phyloP scores from a whole-genome alignment of 2,888 invertebrate genomes.

The Platycnemis pennipes region DNA sequence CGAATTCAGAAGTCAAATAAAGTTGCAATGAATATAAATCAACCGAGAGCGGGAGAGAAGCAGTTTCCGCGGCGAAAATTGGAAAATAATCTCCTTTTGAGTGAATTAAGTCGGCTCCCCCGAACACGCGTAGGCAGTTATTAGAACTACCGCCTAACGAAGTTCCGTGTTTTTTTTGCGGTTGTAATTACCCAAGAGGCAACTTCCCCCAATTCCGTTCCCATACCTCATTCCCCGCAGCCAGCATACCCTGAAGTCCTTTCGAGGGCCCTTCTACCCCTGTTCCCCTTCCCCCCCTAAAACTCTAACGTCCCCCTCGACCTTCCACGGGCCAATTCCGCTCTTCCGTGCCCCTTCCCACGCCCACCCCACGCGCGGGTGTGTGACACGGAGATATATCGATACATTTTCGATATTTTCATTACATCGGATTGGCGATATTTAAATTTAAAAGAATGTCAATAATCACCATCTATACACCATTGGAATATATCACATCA shows the following conservation, averaged over 20 bases:
- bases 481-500: too few species aligned
- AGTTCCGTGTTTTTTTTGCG: slow-evolving; percentile 44
- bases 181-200: slow-evolving; percentile 54
- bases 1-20: background rate
- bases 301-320: background rate
- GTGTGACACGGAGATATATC: background rate
- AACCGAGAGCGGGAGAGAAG: background rate
- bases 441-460: too few species aligned
- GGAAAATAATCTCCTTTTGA: slow-evolving; percentile 55
- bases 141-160: slow-evolving; percentile 42
- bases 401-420: too few species aligned
- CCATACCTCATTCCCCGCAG: background rate
- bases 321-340: background rate
- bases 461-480: too few species aligned
- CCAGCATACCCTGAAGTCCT: background rate
- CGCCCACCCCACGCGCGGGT: background rate
- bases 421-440: too few species aligned
- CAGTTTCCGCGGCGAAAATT: background rate
- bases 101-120: slow-evolving; percentile 48
- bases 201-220: slow-evolving; percentile 2
- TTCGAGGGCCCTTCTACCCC: background rate
- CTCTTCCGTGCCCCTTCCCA: background rate
- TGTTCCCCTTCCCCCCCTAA: background rate
- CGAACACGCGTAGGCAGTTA: slow-evolving; percentile 39
- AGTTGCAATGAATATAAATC: background rate